Conservation (phyloP, 2,797 vertebrate species). For the Hoplostethus mediterraneus region DNA sequence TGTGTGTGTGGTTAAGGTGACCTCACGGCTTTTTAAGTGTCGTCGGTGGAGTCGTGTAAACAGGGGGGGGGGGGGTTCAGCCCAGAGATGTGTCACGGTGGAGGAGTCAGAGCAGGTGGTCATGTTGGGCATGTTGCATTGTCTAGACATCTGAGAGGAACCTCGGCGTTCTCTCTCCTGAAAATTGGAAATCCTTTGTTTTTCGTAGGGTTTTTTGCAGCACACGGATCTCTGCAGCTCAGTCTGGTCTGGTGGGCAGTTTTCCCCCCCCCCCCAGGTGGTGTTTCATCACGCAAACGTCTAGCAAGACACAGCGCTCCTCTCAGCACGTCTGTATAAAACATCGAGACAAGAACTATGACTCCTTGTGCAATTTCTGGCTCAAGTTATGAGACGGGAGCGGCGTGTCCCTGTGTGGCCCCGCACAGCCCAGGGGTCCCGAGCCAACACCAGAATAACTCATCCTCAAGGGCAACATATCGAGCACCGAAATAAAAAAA, state of each 20-base stretch:
- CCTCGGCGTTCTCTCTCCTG: constrained; percentile 65
- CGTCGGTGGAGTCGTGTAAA: constrained; percentile 70
- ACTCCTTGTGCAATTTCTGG: constrained; percentile 43
- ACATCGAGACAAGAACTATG: constrained; percentile 2
- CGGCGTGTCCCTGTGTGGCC: constrained; percentile 64
- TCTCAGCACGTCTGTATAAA: neutral
- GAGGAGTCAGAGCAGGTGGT: constrained; percentile 80
- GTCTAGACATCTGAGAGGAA: constrained; percentile 74
- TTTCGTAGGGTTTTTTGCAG: constrained; percentile 51
- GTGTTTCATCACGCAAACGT: constrained; percentile 1
- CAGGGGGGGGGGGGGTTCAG: constrained; percentile 65
- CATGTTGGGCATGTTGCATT: constrained; percentile 60
- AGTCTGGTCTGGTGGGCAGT: constrained; percentile 11
- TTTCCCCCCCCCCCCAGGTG: constrained; percentile 23
- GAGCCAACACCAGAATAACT: constrained; percentile 73
- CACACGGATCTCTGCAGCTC: constrained; percentile 46
- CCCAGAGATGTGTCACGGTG: constrained; percentile 64
- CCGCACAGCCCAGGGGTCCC: constrained; percentile 56
- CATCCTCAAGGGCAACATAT: constrained; percentile 62
- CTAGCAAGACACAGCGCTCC: neutral
- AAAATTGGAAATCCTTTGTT: constrained; percentile 60
- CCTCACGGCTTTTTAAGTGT: constrained; percentile 47
- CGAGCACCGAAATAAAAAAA: constrained; percentile 65
- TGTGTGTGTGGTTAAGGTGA: constrained; percentile 38
- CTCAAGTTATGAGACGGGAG: constrained; percentile 54